Conservation (phyloP, 2,888 invertebrate species). For the Drosophila neotestacea region DNA sequence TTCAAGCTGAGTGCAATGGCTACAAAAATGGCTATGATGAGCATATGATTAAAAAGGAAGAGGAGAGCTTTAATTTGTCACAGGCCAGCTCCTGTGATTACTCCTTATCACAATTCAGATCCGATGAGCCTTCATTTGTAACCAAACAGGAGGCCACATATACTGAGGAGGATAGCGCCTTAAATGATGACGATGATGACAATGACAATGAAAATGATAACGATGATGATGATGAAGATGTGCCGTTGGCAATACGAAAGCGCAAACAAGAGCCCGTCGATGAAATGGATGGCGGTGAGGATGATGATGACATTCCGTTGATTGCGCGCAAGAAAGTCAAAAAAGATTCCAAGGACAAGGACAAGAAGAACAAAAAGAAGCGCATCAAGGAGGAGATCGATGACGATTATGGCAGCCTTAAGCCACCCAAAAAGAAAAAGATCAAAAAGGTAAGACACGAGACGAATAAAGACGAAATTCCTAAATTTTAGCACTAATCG, state of each 20-base stretch:
- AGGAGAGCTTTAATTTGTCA: slow-evolving; percentile 84
- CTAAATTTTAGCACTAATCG: neutral
- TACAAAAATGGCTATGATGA: slow-evolving; percentile 77
- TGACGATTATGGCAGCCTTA: slow-evolving; percentile 85
- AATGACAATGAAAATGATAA: slow-evolving; percentile 87
- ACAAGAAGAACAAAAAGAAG: slow-evolving; percentile 87
- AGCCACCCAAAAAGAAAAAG: slow-evolving; percentile 87
- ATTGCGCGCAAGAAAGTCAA: slow-evolving; percentile 85
- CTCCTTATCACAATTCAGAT: slow-evolving; percentile 89
- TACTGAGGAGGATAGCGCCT: slow-evolving; percentile 83
- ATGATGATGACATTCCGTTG: slow-evolving; percentile 85
- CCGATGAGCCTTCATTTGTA: slow-evolving; percentile 85
- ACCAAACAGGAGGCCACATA: slow-evolving; percentile 82
- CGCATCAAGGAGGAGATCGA: slow-evolving; percentile 87
- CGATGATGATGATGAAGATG: slow-evolving; percentile 88
- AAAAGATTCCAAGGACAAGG: slow-evolving; percentile 87
- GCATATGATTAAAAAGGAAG: slow-evolving; percentile 82
- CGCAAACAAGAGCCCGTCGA: slow-evolving; percentile 50
- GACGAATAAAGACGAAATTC: neutral
- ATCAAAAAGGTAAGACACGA: slow-evolving; percentile 79
- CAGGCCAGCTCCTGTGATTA: slow-evolving; percentile 90
- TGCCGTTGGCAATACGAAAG: slow-evolving; percentile 89
- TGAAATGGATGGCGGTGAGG: slow-evolving; percentile 87
- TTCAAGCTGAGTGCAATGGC: slow-evolving; percentile 50
- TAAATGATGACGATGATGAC: slow-evolving; percentile 83